Conservation (phyloP, 1,140 invertebrate species). For the Colletes latitarsis region DNA sequence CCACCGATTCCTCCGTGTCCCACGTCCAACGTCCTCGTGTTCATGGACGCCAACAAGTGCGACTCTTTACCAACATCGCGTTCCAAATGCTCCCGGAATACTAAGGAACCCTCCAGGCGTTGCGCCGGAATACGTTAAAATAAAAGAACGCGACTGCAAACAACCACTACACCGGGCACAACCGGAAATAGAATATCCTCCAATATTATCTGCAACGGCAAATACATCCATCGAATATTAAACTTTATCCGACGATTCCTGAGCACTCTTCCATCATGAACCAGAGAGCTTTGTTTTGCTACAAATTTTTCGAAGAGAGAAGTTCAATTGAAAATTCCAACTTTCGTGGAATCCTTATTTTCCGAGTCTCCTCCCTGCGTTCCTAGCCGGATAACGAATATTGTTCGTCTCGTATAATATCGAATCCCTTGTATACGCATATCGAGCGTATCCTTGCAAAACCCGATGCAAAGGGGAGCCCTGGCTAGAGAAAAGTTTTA, state of each 20-base stretch:
- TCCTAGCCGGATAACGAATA: conserved; percentile 41
- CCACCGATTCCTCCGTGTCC: conserved; percentile 61
- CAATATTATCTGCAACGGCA: too few species aligned
- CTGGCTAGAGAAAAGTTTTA: conserved; percentile 51
- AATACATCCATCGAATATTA: too few species aligned
- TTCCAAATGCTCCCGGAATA: conserved; percentile 74
- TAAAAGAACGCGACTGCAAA: neutral
- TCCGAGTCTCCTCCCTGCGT: neutral
- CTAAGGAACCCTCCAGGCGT: conserved; percentile 64
- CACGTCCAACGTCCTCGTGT: conserved; percentile 71
- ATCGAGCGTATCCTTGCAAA: conserved; percentile 49
- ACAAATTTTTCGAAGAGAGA: neutral
- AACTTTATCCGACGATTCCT: too few species aligned
- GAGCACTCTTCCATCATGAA: neutral
- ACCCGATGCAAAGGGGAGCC: neutral
- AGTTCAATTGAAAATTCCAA: neutral
- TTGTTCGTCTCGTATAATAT: conserved; percentile 57
- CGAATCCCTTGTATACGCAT: conserved; percentile 42
- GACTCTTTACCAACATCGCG: conserved; percentile 79
- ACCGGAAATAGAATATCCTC: neutral
- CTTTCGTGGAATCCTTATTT: neutral
- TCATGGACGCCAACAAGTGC: conserved; percentile 78
- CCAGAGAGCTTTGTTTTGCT: neutral
- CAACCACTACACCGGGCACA: neutral
- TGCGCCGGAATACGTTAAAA: conserved; percentile 26